Percentiles rank a stretch among this genome's conserved stretches.
Conservation (phyloP, 2,797 vertebrate species). For the Ctenochaetus hawaiiensis region DNA sequence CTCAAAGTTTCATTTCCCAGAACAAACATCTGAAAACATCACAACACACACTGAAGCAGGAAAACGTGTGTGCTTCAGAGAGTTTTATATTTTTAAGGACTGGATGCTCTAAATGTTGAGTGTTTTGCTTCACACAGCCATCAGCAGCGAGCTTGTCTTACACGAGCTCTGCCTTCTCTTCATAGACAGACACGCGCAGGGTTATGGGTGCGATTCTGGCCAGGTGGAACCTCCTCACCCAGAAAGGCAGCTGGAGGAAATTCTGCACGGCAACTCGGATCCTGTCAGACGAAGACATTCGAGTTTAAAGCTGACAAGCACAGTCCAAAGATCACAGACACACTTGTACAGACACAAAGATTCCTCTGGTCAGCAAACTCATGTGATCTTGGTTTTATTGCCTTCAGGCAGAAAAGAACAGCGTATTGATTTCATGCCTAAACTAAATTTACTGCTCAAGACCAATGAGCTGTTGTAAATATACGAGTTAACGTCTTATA, state of each 20-base stretch:
- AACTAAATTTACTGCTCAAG: no score
- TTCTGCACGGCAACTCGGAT: slow-evolving; percentile 81
- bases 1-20: neutral
- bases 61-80: neutral
- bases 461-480: no score
- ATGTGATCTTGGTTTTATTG: no score
- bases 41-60: neutral
- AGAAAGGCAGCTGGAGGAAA: slow-evolving; percentile 90
- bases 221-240: slow-evolving; percentile 88
- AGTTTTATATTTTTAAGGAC: neutral
- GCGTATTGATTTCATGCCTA: no score
- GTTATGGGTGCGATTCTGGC: slow-evolving; percentile 88
- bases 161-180: slow-evolving; percentile 85
- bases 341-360: neutral
- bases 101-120: neutral
- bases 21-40: neutral
- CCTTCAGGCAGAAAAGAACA: no score
- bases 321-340: neutral
- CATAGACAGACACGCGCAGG: slow-evolving; percentile 80
- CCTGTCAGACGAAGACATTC: slow-evolving; percentile 69
- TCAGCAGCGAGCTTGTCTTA: slow-evolving; percentile 75
- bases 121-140: neutral
- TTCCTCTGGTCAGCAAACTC: no score
- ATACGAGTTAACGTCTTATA: no score
- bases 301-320: neutral